Conservation (phyloP, 2,113 vertebrate genomes). For the Gasterosteus aculeatus region DNA sequence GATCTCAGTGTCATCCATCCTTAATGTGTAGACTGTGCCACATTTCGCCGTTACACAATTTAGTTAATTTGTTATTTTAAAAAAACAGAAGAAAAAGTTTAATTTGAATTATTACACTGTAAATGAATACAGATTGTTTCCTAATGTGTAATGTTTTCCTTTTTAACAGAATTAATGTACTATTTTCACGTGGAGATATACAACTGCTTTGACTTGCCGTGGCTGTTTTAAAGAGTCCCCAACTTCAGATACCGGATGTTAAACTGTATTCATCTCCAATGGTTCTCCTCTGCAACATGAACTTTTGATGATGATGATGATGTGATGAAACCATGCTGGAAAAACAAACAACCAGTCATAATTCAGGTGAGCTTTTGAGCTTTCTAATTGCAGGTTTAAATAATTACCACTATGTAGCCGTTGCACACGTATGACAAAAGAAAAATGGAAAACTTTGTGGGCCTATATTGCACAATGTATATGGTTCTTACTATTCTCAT, state of each 20-base stretch:
- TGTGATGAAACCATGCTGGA: slow-evolving; percentile 7
- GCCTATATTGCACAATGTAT: slow-evolving; percentile 3
- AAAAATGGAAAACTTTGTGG: neutral
- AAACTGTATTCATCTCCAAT: slow-evolving; percentile 11
- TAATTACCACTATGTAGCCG: neutral
- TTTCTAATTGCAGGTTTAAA: neutral
- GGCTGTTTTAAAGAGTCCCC: neutral
- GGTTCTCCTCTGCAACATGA: neutral
- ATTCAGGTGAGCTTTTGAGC: neutral
- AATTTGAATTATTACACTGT: neutral
- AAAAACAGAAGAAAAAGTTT: neutral
- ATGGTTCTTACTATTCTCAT: slow-evolving; percentile 57
- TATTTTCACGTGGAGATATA: too few relatives aligned
- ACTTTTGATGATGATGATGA: neutral
- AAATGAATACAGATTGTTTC: neutral
- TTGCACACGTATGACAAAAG: neutral
- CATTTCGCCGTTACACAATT: neutral
- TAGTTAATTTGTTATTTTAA: neutral
- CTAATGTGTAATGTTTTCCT: slow-evolving; percentile 19
- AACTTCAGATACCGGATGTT: slow-evolving; percentile 22
- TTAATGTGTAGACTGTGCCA: too few relatives aligned
- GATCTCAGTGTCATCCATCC: too few relatives aligned
- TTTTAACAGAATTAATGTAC: slow-evolving; percentile 31
- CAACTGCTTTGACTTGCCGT: too few relatives aligned
- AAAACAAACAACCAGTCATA: neutral